Percentiles rank a stretch among this genome's conserved stretches.
Evolutionary conservation across 1,140 invertebrate genomes (phyloP).

Genomic region (Microplitis demolitor): DNA sequence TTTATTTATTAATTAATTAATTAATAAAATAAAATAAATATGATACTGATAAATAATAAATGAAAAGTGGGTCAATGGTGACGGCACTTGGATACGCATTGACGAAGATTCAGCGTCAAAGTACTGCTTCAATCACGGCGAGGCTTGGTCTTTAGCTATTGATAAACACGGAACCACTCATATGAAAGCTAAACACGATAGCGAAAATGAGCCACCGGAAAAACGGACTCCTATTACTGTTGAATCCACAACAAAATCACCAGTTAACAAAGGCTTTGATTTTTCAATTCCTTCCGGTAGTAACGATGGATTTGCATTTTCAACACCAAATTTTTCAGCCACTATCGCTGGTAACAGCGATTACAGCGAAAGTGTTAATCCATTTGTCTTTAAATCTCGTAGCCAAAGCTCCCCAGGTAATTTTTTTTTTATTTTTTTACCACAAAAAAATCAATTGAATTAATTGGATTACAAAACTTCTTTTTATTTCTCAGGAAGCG

Average conservation of each 20-base stretch:
- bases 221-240: slow-evolving; percentile 7
- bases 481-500: slow-evolving; percentile 38
- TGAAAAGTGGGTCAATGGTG: slow-evolving; percentile 62
- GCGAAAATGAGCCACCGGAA: slow-evolving; percentile 34
- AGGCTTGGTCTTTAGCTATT: slow-evolving; percentile 79
- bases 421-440: background rate
- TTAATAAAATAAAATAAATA: background rate
- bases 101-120: slow-evolving; percentile 68
- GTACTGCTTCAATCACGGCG: slow-evolving; percentile 72
- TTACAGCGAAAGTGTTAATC: slow-evolving; percentile 56
- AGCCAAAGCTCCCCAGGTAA: slow-evolving; percentile 45
- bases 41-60: background rate
- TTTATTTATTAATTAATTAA: too few species aligned
- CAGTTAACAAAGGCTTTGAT: slow-evolving; percentile 66
- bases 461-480: background rate
- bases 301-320: slow-evolving; percentile 52
- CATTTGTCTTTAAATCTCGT: slow-evolving; percentile 65
- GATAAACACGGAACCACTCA: slow-evolving; percentile 73
- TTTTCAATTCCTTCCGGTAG: slow-evolving; percentile 60
- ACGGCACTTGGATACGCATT: slow-evolving; percentile 74
- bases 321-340: slow-evolving; percentile 45
- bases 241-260: slow-evolving; percentile 37
- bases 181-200: slow-evolving; percentile 66
- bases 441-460: background rate
- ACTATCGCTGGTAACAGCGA: slow-evolving; percentile 38